Evolutionary conservation across 2,888 invertebrate species (phyloP).

Genomic region (Tinea semifulvella): DNA sequence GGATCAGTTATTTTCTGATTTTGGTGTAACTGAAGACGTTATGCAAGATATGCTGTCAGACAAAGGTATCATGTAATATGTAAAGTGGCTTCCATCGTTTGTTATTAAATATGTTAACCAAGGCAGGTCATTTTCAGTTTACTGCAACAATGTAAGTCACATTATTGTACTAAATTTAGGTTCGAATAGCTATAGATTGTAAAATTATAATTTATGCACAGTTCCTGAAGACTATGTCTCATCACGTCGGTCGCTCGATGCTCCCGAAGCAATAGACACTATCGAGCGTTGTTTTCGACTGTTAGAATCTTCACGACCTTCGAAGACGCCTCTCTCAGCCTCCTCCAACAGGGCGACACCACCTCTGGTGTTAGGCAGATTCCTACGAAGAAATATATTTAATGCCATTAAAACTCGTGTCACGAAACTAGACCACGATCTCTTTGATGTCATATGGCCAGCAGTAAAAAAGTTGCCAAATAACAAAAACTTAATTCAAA

Average conservation of each 20-base stretch:
- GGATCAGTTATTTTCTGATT: constrained; percentile 71
- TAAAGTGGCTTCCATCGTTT: too few relatives aligned
- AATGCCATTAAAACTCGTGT: constrained; percentile 78
- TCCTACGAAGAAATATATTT: constrained; percentile 76
- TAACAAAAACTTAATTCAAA: constrained; percentile 61
- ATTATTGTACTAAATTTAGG: too few relatives aligned
- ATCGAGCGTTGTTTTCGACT: constrained; percentile 80
- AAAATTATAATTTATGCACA: constrained; percentile 52
- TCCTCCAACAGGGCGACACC: constrained; percentile 65
- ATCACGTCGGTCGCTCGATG: constrained; percentile 75
- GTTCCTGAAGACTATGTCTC: constrained; percentile 80
- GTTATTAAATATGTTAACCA: too few relatives aligned
- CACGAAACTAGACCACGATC: constrained; percentile 85
- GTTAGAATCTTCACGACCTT: constrained; percentile 69
- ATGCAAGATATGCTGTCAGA: constrained; percentile 77
- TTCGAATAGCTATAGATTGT: too few relatives aligned
- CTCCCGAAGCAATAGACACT: constrained; percentile 74
- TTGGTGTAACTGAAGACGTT: constrained; percentile 73
- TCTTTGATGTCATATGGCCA: constrained; percentile 90
- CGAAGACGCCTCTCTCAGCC: constrained; percentile 66
- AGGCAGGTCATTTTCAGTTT: too few relatives aligned
- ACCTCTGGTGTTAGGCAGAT: constrained; percentile 73
- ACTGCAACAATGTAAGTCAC: too few relatives aligned
- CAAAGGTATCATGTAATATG: constrained; percentile 70
- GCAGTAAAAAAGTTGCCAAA: constrained; percentile 81